These are phyloP conservation scores for Buteo buteo DNA, from an alignment of 2,113 vertebrate species.

Conservation along the genomic window DNA sequence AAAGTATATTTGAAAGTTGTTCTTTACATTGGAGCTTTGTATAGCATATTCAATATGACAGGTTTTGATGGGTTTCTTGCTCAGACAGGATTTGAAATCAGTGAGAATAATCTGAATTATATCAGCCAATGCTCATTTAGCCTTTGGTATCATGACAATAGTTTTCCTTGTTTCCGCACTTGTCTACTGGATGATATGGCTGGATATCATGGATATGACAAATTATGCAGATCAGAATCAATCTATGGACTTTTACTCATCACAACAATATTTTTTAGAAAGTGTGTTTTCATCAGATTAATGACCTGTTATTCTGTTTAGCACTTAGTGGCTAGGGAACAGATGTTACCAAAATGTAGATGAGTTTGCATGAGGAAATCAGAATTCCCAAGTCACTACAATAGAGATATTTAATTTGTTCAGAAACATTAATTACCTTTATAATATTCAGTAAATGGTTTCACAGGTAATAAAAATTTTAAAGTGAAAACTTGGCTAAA, in stretches of 20 bases:
- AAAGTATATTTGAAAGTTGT: not conserved
- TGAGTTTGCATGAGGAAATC: not conserved
- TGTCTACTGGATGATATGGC: not conserved
- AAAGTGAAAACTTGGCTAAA: not conserved
- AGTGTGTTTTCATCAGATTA: not conserved
- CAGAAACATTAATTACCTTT: not conserved
- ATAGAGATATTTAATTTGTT: not conserved
- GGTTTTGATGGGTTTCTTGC: not conserved
- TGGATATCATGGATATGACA: not conserved
- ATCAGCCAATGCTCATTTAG: not conserved
- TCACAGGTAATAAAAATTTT: not conserved
- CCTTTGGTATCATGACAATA: not conserved
- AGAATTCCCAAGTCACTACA: not conserved
- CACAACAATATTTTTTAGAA: not conserved
- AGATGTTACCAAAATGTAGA: not conserved
- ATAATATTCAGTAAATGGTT: not conserved
- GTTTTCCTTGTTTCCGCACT: not conserved
- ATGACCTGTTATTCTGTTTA: not conserved
- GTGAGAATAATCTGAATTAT: not conserved
- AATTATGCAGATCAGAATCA: not conserved
- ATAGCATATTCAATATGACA: not conserved
- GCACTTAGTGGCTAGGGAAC: not conserved
- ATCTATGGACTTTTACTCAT: not conserved
- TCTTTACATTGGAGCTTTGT: not conserved
- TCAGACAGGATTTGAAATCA: not conserved